Base-by-base conservation (phyloP, 2,113 vertebrate species). In the Rousettus leschenaultii region DNA sequence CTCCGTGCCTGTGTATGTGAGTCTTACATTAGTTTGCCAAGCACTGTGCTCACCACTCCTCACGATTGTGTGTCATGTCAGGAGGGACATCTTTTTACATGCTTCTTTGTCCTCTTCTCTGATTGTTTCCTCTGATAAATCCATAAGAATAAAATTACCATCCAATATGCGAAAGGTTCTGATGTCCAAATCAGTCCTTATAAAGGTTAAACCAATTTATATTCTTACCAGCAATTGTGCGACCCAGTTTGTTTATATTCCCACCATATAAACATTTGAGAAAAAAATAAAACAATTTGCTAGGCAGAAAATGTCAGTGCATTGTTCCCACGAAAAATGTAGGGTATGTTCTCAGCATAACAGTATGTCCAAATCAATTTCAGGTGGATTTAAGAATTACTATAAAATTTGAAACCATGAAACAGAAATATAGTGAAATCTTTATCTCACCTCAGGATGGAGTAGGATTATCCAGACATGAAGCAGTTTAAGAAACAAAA, bases 401-500 rank as follows among this genome's bases (percentile, higher is more conserved):
- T 86, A 12, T 79, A 70, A 55, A 95, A 38, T 80, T 83, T 85
- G 28, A 94, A 87, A 65, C 13, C 13, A 24, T 77, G 24, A 85
- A 91, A 79, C 14, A 83, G 59, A 83, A 75, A 66, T 66, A 38
- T 11, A 48, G 18, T 70, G 18, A 91, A 84, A 87, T 53, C 7
- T 24, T 78, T 38, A 71, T 55, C 8, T 86, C 30, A 63, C 79
- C 28, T 75, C 22, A 74, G 6, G 16, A 74, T 21, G 24, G 45
- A 77, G 12, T 85, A 88, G 14, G 8, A 63, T 22, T 82, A 63
- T 75, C 38, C 33, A 38, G 28, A 57, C 13, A 38, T 79, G 85
- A 80, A 70, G 7, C 30, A 75, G 7, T 33, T 55, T 78, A 89
- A 89, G 24, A 95, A 86, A 61, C 2, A 79, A 93, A 77, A 75